These are phyloP conservation scores for Macropus fuliginosus DNA, from an alignment of 2,797 vertebrate species.

Conservation along the genomic window DNA sequence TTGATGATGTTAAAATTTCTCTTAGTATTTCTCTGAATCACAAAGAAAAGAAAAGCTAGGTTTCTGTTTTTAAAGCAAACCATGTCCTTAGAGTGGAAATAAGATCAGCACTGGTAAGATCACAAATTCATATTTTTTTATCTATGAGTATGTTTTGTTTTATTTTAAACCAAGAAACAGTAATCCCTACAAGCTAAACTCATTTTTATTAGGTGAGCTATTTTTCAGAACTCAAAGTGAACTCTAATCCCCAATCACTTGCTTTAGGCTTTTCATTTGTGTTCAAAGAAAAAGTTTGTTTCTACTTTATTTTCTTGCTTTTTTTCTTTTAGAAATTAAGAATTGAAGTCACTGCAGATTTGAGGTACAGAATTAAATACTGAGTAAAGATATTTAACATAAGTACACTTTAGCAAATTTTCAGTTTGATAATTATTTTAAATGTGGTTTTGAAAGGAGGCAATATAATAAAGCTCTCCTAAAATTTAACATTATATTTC, in stretches of 20 bases:
- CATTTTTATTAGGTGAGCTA: conserved; percentile 56
- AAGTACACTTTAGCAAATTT: conserved; percentile 33
- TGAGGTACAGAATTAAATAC: conserved; percentile 38
- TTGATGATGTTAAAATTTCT: conserved; percentile 51
- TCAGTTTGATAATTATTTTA: conserved; percentile 54
- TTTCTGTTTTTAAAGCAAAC: conserved; percentile 55
- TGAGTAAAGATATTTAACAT: conserved; percentile 23
- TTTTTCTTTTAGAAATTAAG: conserved; percentile 35
- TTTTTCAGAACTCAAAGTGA: conserved; percentile 5
- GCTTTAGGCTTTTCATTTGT: conserved; percentile 43
- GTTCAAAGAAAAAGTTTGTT: conserved; percentile 35
- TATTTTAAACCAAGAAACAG: conserved; percentile 28
- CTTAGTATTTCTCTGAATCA: conserved; percentile 76
- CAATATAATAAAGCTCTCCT: conserved; percentile 52
- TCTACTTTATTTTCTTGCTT: conserved; percentile 20
- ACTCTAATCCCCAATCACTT: background rate
- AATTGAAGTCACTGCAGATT: background rate
- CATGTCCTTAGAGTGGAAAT: conserved; percentile 67
- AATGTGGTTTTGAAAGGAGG: background rate
- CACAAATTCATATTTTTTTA: conserved; percentile 65
- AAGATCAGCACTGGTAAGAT: conserved; percentile 78
- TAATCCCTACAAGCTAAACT: conserved; percentile 43
- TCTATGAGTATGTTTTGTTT: conserved; percentile 54
- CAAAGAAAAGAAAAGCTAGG: conserved; percentile 77
- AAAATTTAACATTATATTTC: background rate